These are phyloP conservation scores for Philopotamus ludificatus DNA, from an alignment of 1,140 invertebrate genomes.

Conservation along the genomic window DNA sequence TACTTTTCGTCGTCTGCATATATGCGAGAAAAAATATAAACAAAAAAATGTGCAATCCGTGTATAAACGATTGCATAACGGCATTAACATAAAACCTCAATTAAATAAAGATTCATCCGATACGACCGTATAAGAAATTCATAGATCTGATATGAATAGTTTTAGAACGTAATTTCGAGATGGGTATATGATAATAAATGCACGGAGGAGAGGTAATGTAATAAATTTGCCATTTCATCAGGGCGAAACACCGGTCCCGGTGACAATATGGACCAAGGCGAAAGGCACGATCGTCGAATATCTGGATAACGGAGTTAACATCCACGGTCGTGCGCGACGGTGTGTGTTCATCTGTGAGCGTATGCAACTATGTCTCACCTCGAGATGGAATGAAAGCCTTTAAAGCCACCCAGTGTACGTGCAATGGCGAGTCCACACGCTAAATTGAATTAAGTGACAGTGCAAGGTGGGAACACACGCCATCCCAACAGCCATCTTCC, in stretches of 20 bases:
- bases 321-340: background rate
- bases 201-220: too few relatives aligned
- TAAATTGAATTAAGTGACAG: slow-evolving; percentile 34
- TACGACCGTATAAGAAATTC: too few relatives aligned
- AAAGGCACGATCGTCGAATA: background rate
- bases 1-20: too few relatives aligned
- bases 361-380: slow-evolving; percentile 10
- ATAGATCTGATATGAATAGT: too few relatives aligned
- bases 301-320: slow-evolving; percentile 1
- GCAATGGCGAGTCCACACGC: slow-evolving; percentile 12
- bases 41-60: too few relatives aligned
- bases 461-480: slow-evolving; percentile 10
- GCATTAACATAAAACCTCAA: too few relatives aligned
- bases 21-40: too few relatives aligned
- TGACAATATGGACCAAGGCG: background rate
- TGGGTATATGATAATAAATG: too few relatives aligned
- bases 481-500: slow-evolving; percentile 16
- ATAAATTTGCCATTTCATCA: too few relatives aligned
- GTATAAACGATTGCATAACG: too few relatives aligned
- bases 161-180: too few relatives aligned
- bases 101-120: too few relatives aligned
- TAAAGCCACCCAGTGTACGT: slow-evolving; percentile 15
- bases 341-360: background rate
- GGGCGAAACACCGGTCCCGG: background rate
- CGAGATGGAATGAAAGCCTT: slow-evolving; percentile 14